Conservation (phyloP, 2,888 invertebrate genomes). For the Pyrrhia umbra region DNA sequence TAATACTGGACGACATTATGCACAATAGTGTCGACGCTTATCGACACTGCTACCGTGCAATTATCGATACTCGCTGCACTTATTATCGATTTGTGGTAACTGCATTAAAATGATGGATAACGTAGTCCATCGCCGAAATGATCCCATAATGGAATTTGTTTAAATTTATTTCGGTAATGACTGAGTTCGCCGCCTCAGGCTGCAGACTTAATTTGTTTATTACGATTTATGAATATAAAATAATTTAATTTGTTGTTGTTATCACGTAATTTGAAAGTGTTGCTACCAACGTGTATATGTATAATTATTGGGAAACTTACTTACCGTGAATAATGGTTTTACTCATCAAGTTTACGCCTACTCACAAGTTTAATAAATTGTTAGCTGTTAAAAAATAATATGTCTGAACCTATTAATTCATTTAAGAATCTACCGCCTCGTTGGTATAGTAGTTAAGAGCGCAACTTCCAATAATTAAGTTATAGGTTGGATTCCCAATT, state of each 20-base stretch:
- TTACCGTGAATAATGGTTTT: slow-evolving; percentile 47
- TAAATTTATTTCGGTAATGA: slow-evolving; percentile 79
- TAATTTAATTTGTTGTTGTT: slow-evolving; percentile 70
- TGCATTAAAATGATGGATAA: slow-evolving; percentile 81
- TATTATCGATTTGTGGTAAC: slow-evolving; percentile 82
- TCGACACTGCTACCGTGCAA: slow-evolving; percentile 81
- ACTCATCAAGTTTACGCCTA: slow-evolving; percentile 49
- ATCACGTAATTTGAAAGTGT: slow-evolving; percentile 71
- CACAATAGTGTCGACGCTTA: slow-evolving; percentile 85
- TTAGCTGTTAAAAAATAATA: slow-evolving; percentile 47
- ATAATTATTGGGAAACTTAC: slow-evolving; percentile 55
- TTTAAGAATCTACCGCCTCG: slow-evolving; percentile 1
- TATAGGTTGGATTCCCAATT: neutral
- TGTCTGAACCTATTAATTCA: slow-evolving; percentile 24
- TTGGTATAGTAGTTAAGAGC: neutral
- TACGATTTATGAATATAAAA: slow-evolving; percentile 76
- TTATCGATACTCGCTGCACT: slow-evolving; percentile 79
- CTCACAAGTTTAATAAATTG: slow-evolving; percentile 37
- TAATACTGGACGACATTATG: slow-evolving; percentile 85
- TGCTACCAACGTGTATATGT: slow-evolving; percentile 56
- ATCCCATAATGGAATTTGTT: slow-evolving; percentile 77
- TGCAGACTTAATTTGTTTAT: slow-evolving; percentile 74
- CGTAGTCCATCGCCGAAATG: slow-evolving; percentile 70
- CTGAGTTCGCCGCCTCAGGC: slow-evolving; percentile 62
- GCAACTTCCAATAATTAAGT: neutral